phyloP scores from a whole-genome alignment of 37 sponge, comb jelly and placozoan species.

The Aplysina aerophoba region DNA sequence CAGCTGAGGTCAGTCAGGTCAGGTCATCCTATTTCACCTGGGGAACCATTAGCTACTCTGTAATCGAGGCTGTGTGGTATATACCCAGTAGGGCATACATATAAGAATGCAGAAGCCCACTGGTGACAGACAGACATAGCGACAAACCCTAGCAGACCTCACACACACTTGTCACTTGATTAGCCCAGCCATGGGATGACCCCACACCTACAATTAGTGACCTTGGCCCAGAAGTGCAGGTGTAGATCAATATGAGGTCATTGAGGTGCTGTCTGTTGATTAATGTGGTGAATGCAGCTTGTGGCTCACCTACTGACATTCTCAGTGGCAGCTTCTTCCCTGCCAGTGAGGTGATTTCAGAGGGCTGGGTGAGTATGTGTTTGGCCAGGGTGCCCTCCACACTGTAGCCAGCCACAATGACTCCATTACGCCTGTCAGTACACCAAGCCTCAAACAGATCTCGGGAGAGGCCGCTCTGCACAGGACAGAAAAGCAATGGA shows the following conservation, averaged over 20 bases:
- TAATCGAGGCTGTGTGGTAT: too few species aligned
- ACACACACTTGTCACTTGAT: too few species aligned
- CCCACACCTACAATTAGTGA: too few species aligned
- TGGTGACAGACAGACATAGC: too few species aligned
- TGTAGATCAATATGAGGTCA: background rate
- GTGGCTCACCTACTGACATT: constrained; percentile 87
- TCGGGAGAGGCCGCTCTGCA: constrained; percentile 90
- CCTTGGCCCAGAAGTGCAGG: background rate
- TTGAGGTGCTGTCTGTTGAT: too few species aligned
- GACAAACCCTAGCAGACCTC: too few species aligned
- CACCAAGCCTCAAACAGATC: constrained; percentile 99
- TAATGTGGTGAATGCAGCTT: background rate
- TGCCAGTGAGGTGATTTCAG: constrained; percentile 84
- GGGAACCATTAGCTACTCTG: too few species aligned
- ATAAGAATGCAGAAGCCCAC: too few species aligned
- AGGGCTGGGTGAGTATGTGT: constrained; percentile 89
- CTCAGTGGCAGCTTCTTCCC: constrained; percentile 92
- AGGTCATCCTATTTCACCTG: too few species aligned
- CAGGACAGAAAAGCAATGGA: background rate
- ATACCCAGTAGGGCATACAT: too few species aligned
- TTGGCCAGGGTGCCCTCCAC: constrained; percentile 99
- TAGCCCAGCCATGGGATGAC: background rate
- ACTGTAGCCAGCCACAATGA: constrained; percentile 96
- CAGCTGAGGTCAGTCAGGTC: too few species aligned
- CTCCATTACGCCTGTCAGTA: constrained; percentile 94